A percentile compares a stretch with the other conserved stretches of the same genome.
These are phyloP conservation scores for Leptobrachium ailaonicum DNA, from an alignment of 2,113 vertebrate genomes.

Conservation along the genomic window DNA sequence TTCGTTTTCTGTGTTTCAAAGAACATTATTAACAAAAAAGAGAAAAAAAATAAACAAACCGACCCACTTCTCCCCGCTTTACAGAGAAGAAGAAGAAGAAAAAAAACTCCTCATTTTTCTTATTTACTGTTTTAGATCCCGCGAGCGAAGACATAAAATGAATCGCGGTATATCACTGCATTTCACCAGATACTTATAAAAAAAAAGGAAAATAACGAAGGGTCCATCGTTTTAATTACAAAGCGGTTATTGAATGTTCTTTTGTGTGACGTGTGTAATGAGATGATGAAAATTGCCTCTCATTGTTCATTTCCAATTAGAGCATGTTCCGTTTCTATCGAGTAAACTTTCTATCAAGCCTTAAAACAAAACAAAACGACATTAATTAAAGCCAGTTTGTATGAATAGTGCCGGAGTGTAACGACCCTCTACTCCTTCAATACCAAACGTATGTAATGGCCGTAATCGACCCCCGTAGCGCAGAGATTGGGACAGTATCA, in stretches of 20 bases:
- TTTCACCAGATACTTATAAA: slow-evolving; percentile 1
- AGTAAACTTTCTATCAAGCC: too few relatives aligned
- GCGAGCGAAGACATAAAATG: background rate
- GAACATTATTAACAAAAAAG: slow-evolving; percentile 55
- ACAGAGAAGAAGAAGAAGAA: slow-evolving; percentile 57
- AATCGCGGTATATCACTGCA: background rate
- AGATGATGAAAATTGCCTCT: background rate
- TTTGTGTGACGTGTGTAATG: background rate
- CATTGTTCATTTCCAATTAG: slow-evolving; percentile 7
- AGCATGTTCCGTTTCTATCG: background rate
- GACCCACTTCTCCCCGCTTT: too few relatives aligned
- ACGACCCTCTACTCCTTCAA: too few relatives aligned
- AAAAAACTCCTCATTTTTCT: background rate
- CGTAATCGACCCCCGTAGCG: too few relatives aligned
- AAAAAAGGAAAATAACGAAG: background rate
- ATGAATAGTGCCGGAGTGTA: too few relatives aligned
- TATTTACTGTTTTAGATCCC: background rate
- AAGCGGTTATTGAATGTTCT: background rate
- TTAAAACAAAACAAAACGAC: too few relatives aligned
- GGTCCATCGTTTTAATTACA: background rate
- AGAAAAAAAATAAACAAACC: too few relatives aligned
- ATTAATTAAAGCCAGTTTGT: too few relatives aligned
- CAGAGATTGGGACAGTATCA: too few relatives aligned
- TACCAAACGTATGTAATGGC: too few relatives aligned
- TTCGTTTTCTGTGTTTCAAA: slow-evolving; percentile 62